Base-by-base conservation (phyloP, 2,113 vertebrate species). In the Chaetops frenatus region DNA sequence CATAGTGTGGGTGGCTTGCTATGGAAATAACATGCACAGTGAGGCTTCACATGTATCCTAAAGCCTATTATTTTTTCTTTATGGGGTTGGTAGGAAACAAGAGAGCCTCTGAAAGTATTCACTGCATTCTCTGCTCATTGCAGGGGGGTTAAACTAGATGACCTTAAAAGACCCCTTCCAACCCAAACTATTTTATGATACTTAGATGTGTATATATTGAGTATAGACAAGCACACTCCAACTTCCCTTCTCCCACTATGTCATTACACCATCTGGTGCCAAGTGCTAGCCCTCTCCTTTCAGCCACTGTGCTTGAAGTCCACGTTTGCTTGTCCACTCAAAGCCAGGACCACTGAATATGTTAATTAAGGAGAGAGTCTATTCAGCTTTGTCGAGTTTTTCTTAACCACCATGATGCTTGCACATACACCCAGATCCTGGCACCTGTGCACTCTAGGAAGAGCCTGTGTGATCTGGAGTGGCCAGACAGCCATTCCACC, bases 1-100 rank as follows among this genome's bases (percentile, higher is more conserved):
- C 38, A 53, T 9, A 14, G 33, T 38, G 60, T n/a, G 27, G 85
- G 71, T 86, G 80, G 81, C 86, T 96, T 87, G 88, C 69, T 86
- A 78, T 79, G 86, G 88, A 86, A 95, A 91, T 81, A 25, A 77
- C 5, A 8, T 31, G 47, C 44, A 69, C 62, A 76, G 38, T n/a
- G 33, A 67, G 33, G 72, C 80, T 88, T 56, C 79, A 42, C 18
- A 20, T 61, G 64, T 78, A 96, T 87, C 60, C 71, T 33, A 77
- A 73, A 60, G n/a, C 33, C 67, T 45, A 3, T 22, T 66, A 87
- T 65, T 87, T 56, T 91, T 70, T 31, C 21, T 87, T 92, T 64
- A 35, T 12, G 15, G 45, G 19, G 19, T 48, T 79, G 48, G 61
- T 58, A 73, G 61, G 47, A 88, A 93, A 84, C 38, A 79, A 60